Conservation (phyloP, 1,140 invertebrate genomes). For the Anadara kagoshimensis region DNA sequence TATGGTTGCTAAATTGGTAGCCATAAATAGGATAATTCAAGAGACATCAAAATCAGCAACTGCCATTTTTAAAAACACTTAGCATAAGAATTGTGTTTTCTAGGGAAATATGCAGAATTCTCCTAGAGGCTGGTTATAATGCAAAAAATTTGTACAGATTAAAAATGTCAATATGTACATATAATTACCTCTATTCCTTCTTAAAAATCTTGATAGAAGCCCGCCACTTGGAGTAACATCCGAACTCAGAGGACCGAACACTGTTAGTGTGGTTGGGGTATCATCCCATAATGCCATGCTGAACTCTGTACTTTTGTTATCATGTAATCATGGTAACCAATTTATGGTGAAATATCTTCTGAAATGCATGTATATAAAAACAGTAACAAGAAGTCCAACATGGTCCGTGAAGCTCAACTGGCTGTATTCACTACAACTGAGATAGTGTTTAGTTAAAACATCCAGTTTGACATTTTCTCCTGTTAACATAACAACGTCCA, state of each 20-base stretch:
- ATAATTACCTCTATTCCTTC: conserved; percentile 65
- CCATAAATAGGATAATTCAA: no score
- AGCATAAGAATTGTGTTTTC: not conserved
- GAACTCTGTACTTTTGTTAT: no score
- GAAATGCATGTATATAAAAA: no score
- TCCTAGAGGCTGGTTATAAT: not conserved
- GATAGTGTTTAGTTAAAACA: no score
- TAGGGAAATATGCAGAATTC: not conserved
- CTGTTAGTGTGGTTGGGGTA: conserved; percentile 82
- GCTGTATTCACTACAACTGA: no score
- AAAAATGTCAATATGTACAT: not conserved
- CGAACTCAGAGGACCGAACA: conserved; percentile 83
- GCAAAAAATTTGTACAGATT: not conserved
- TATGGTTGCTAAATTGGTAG: no score
- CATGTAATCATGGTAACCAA: no score
- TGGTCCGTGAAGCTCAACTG: no score
- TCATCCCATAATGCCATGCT: conserved; percentile 71
- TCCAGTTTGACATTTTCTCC: no score
- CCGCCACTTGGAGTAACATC: conserved; percentile 75
- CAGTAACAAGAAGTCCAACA: no score
- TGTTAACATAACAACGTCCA: no score
- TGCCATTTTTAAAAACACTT: not conserved
- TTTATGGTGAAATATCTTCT: no score
- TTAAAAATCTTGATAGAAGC: conserved; percentile 73
- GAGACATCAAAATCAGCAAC: not conserved